phyloP scores from a whole-genome alignment of 2,113 vertebrate genomes.

The Corythaixoides concolor region DNA sequence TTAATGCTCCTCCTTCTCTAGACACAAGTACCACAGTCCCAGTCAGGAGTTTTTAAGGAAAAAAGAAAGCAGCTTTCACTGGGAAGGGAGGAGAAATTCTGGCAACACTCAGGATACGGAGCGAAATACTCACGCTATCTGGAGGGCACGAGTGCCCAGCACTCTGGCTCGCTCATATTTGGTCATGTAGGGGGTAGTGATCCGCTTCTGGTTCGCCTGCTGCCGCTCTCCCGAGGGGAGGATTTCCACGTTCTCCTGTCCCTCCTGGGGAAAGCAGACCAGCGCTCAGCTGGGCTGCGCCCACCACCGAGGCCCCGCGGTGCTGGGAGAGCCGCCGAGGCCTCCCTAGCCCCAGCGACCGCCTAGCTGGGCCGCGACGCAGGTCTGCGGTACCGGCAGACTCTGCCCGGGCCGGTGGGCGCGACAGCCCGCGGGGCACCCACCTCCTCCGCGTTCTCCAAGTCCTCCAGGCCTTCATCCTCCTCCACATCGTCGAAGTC shows the following conservation, averaged over 20 bases:
- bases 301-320: neutral
- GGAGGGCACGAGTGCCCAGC: conserved; percentile 92
- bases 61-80: neutral
- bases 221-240: conserved; percentile 91
- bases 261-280: conserved; percentile 78
- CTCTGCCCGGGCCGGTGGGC: too few relatives aligned
- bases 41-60: neutral
- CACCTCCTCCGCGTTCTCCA: conserved; percentile 94
- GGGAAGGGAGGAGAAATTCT: accelerated
- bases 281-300: neutral
- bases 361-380: accelerated
- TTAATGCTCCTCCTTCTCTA: neutral
- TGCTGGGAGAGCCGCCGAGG: accelerated
- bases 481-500: conserved; percentile 97
- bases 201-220: conserved; percentile 94
- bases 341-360: neutral
- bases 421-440: neutral
- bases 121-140: conserved; percentile 71
- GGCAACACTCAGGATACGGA: accelerated
- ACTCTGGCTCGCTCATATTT: conserved; percentile 95
- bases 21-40: neutral
- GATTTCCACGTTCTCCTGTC: conserved; percentile 93
- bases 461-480: conserved; percentile 93
- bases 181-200: conserved; percentile 97
- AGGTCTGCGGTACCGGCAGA: neutral